Percentiles rank a stretch among this genome's conserved stretches.
Evolutionary conservation across 2,113 vertebrate genomes (phyloP).

Genomic region (Pelodiscus sinensis): DNA sequence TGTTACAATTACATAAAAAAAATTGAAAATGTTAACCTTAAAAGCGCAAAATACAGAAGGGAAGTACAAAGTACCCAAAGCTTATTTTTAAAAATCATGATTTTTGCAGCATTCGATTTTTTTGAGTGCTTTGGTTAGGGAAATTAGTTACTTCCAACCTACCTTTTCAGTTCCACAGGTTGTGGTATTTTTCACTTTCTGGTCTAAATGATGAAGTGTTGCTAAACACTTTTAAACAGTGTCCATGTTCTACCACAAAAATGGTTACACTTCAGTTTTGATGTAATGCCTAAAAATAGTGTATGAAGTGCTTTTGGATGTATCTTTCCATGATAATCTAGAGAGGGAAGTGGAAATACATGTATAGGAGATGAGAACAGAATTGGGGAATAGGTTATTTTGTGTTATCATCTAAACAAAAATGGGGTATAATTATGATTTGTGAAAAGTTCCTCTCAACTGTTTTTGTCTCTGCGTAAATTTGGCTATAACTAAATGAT

Average conservation of each 20-base stretch:
- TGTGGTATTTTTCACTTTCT: neutral
- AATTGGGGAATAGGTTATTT: neutral
- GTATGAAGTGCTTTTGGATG: neutral
- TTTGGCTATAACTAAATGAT: neutral
- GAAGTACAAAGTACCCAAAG: neutral
- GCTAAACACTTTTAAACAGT: neutral
- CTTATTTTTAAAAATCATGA: neutral
- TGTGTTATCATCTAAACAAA: neutral
- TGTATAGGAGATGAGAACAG: neutral
- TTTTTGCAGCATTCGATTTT: neutral
- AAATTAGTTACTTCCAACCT: neutral
- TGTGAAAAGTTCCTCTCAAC: neutral
- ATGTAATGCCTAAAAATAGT: neutral
- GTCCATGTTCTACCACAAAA: neutral
- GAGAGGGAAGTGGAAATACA: no score
- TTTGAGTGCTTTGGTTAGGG: neutral
- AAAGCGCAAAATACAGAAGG: neutral
- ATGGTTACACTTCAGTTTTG: neutral
- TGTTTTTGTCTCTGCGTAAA: neutral
- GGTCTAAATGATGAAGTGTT: neutral
- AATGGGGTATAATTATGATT: accelerated
- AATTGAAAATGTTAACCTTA: neutral
- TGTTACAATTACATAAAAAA: neutral
- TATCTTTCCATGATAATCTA: no score
- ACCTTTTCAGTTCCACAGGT: neutral